Evolutionary conservation across 2,113 vertebrate genomes (phyloP).

Genomic region (Cyrtonyx montezumae): DNA sequence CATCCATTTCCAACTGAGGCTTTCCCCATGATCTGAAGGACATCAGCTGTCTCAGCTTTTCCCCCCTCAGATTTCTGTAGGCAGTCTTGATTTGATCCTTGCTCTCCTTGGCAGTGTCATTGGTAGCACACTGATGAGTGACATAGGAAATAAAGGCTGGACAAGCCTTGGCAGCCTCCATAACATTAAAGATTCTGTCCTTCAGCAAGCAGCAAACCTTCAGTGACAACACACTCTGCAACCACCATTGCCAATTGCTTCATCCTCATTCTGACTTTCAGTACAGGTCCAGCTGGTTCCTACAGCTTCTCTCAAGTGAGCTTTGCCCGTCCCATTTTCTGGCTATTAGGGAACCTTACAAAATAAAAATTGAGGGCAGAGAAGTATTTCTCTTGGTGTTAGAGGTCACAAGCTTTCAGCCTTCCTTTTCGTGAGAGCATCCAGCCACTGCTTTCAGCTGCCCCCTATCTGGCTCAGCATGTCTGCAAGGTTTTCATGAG

Average conservation of each 20-base stretch:
- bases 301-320: not conserved
- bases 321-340: not conserved
- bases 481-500: not conserved
- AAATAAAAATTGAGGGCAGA: not conserved
- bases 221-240: not conserved
- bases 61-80: not conserved
- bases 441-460: not conserved
- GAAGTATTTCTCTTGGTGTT: not conserved
- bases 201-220: not conserved
- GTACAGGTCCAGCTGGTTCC: not conserved
- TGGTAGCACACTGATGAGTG: not conserved
- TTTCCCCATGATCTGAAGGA: not conserved
- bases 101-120: not conserved
- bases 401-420: not conserved
- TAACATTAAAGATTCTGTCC: not conserved
- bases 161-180: not conserved
- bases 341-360: not conserved
- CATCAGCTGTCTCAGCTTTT: not conserved
- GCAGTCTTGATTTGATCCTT: fast-evolving
- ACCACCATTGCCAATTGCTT: not conserved
- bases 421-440: not conserved
- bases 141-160: not conserved
- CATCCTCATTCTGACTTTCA: not conserved
- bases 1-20: not conserved
- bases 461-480: not conserved